These are phyloP conservation scores for Xyrauchen texanus DNA, from an alignment of 2,113 vertebrate genomes.

Conservation along the genomic window DNA sequence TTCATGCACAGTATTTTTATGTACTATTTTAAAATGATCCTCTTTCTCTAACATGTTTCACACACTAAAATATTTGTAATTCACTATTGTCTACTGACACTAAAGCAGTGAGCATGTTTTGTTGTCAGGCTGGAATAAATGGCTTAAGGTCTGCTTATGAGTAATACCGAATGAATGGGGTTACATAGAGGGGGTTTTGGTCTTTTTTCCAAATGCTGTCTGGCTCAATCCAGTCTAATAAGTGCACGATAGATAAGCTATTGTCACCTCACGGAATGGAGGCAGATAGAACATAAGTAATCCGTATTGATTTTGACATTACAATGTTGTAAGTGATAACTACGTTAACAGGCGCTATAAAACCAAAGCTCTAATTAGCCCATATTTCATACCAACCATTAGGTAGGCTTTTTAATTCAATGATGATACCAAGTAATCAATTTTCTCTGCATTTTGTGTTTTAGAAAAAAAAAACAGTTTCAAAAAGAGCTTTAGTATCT, in stretches of 20 bases:
- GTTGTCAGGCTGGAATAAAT: background rate
- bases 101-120: background rate
- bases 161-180: background rate
- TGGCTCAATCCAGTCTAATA: constrained; percentile 21
- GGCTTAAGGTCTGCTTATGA: background rate
- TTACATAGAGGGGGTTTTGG: background rate
- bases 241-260: constrained; percentile 44
- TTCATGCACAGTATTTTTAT: too few relatives aligned
- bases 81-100: background rate
- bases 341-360: constrained; percentile 52
- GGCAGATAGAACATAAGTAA: constrained; percentile 48
- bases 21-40: too few relatives aligned
- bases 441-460: constrained; percentile 22
- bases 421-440: constrained; percentile 27
- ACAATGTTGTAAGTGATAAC: constrained; percentile 58
- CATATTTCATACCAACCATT: constrained; percentile 48
- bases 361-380: constrained; percentile 51
- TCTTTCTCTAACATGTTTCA: too few relatives aligned
- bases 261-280: constrained; percentile 36
- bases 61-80: background rate
- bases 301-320: constrained; percentile 57
- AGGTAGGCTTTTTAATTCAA: constrained; percentile 45
- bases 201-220: constrained; percentile 5
- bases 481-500: constrained; percentile 16
- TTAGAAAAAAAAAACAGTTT: background rate